Percentiles rank a stretch among this genome's conserved stretches.
Conservation (phyloP, 2,797 vertebrate species). For the Siniperca scherzeri region DNA sequence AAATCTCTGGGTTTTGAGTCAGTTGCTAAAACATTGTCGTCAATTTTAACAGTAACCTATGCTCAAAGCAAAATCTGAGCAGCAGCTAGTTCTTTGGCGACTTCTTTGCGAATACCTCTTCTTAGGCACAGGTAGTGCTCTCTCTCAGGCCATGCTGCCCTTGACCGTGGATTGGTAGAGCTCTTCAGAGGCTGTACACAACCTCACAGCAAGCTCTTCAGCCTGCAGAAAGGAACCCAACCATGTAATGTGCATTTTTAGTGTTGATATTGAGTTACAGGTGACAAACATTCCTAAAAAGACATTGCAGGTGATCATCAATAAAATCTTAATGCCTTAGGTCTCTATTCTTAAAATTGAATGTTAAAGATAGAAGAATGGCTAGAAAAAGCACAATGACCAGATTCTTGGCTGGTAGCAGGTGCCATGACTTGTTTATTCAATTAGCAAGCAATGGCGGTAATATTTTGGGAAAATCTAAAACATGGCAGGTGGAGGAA, state of each 20-base stretch:
- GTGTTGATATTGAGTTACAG: neutral
- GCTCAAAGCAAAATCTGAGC: conserved; percentile 2
- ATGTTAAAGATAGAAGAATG: neutral
- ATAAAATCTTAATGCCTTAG: no score
- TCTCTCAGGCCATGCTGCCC: neutral
- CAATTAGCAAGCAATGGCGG: neutral
- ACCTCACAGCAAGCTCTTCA: neutral
- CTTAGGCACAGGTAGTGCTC: neutral
- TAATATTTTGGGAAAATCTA: neutral
- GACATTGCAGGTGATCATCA: neutral
- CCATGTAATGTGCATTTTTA: neutral
- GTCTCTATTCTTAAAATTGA: neutral
- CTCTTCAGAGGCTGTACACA: neutral
- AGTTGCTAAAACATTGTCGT: neutral
- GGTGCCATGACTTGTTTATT: neutral
- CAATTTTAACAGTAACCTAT: neutral
- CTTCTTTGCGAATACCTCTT: neutral
- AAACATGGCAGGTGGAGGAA: neutral
- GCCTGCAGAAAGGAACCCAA: neutral
- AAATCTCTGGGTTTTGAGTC: neutral
- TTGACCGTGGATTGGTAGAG: neutral
- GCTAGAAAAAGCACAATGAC: neutral
- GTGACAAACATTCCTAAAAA: neutral
- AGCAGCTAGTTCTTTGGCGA: neutral
- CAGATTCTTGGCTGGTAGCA: neutral